Evolutionary conservation across 1,140 invertebrate genomes (phyloP), one percentile per base, ranked within the genome.

Genomic region (Pseudomyrmex flavicornis): DNA sequence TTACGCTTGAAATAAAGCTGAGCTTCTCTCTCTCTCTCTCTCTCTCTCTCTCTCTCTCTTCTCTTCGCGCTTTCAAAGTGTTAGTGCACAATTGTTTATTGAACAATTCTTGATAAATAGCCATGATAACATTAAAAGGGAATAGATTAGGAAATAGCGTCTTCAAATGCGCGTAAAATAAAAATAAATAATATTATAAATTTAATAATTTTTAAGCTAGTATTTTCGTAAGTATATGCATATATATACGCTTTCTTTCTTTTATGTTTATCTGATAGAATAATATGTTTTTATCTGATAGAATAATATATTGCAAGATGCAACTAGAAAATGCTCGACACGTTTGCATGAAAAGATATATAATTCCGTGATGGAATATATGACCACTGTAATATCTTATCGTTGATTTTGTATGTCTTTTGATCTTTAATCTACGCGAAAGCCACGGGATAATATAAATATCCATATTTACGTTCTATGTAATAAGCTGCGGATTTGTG

Each of bases 1-100:
- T 77, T 58, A 80, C 54, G 66, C 66, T 72, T 80, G 66, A 80
- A 69, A 72, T 70, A 80, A 80, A 48, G 46, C 48, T 17, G 26
- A 76, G 44, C 5, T 4, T 12, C 15, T 12, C 54, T 22, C 46
- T 61, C 44, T 80, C 17, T 68, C 20, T 79, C 15, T 12, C 54
- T 22, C 46, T 61, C 44, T 80, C 17, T 68, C 20, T 79, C 15
- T 48, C 15, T 56, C 35, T 56, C 2, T 20, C 15, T 8, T 8
- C 7, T 20, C 46, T 44, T 50, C 17, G 9, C 26, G 35, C 46
- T 15, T n/a, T 1, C 20, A 46, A 79, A 59, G 46, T 59, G n/a
- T n/a, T 79, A 72, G 56, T 77, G 62, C 35, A 35, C 5, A 77
- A 17, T n/a, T 58, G 22, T 56, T 20, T 61, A 44, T 50, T 8